Conservation (phyloP, 2,113 vertebrate species). For the Cettia cetti region DNA sequence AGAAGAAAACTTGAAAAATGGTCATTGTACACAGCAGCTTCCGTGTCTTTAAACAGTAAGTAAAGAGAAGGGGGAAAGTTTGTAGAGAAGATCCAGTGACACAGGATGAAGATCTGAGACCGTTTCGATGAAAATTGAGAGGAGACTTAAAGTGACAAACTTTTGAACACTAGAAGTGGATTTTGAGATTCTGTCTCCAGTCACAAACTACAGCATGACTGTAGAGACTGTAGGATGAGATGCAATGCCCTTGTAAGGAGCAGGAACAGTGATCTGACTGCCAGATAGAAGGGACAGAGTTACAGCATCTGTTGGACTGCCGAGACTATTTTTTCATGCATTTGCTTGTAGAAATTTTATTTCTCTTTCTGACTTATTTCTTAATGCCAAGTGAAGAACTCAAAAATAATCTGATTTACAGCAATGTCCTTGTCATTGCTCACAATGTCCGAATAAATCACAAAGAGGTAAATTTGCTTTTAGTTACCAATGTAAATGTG, state of each 20-base stretch:
- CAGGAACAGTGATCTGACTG: conserved; percentile 36
- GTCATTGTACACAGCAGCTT: conserved; percentile 60
- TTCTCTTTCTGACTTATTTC: conserved; percentile 35
- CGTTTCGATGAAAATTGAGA: conserved; percentile 46
- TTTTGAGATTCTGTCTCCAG: conserved; percentile 51
- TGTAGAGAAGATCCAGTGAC: conserved; percentile 62
- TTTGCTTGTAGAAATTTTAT: conserved; percentile 52
- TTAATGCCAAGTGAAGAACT: conserved; percentile 23
- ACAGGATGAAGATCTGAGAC: conserved; percentile 61
- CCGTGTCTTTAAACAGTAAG: conserved; percentile 59
- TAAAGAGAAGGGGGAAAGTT: conserved; percentile 60
- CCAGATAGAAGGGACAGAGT: conserved; percentile 32
- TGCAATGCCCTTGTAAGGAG: conserved; percentile 12
- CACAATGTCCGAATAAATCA: neutral
- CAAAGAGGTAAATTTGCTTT: conserved; percentile 20
- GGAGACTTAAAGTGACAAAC: conserved; percentile 49
- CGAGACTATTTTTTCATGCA: conserved; percentile 36
- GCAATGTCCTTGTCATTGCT: conserved; percentile 41
- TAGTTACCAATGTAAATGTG: neutral
- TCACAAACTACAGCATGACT: conserved; percentile 26
- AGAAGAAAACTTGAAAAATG: conserved; percentile 62
- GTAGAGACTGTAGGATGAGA: conserved; percentile 41
- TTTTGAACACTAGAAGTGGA: conserved; percentile 51
- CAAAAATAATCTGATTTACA: neutral
- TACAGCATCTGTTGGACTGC: conserved; percentile 45